These are phyloP conservation scores for Pangasianodon gigas DNA, from an alignment of 2,113 vertebrate species.

Conservation along the genomic window DNA sequence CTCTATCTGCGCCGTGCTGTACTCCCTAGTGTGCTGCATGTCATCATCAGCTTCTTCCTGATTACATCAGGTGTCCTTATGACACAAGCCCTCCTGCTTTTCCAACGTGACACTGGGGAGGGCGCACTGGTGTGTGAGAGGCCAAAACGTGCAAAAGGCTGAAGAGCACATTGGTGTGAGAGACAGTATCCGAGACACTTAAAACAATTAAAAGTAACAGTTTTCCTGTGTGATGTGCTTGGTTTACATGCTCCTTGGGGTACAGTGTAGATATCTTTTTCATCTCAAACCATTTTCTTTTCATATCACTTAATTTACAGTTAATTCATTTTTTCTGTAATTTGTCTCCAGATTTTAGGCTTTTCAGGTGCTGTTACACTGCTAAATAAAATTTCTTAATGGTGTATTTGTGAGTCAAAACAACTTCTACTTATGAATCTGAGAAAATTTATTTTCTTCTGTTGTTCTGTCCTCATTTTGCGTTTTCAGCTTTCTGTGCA, in stretches of 20 bases:
- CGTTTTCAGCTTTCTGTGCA: not conserved
- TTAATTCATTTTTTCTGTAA: not conserved
- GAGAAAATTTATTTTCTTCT: not conserved
- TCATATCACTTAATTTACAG: not conserved
- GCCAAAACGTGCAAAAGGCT: no score
- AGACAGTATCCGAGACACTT: not conserved
- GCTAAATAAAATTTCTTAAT: not conserved
- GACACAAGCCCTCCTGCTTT: no score
- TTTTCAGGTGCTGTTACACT: not conserved
- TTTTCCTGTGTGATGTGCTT: not conserved
- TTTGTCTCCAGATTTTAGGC: not conserved
- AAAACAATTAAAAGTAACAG: not conserved
- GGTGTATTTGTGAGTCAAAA: not conserved
- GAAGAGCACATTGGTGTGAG: not conserved
- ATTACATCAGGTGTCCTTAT: not conserved
- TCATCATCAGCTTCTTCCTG: not conserved
- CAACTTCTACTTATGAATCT: not conserved
- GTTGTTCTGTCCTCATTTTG: not conserved
- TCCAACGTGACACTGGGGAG: no score
- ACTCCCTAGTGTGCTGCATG: not conserved
- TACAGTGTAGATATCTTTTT: not conserved
- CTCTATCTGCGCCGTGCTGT: not conserved
- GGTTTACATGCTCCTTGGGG: not conserved
- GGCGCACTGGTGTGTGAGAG: no score
- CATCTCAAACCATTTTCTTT: not conserved